Base-by-base conservation (phyloP, 2,797 vertebrate species). In the Phylloscopus collybita region DNA sequence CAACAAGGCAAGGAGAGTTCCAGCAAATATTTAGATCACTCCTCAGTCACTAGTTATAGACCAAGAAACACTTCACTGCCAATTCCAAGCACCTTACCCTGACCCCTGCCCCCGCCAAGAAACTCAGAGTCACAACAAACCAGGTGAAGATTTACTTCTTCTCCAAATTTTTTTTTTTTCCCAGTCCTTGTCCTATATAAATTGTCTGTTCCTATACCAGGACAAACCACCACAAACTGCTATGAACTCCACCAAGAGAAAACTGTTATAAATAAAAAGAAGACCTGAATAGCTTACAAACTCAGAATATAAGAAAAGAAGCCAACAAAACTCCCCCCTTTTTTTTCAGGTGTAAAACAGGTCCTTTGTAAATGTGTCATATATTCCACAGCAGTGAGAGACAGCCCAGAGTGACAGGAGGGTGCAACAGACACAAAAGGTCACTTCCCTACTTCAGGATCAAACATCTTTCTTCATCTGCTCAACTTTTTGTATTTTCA, bases 321-420 rank as follows among this genome's bases (percentile, higher is more conserved):
- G n/a, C 6, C 23, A 38, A 23, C 56, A 86, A 27, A 80, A 22
- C 1, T 1, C 0, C 3, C 0, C 3, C 1, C 15, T 73, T 94
- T 64, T 34, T 15, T 61, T 85, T 80, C 27, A 80, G 8, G 9
- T 64, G 9, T 65, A 50, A 76, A 90, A 6, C 0, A 0, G 6
- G 25, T 61, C 42, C 57, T 89, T 85, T 0, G 0, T 21, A 51
- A 86, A 45, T 2, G 6, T 6, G 8, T 32, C 3, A 0, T 3
- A 3, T 9, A 30, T n/a, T 14, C 45, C 14, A 36, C 30, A 36
- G 34, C 59, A 81, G n/a, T 1, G 3, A 75, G 26, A 81, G 10
- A n/a, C 54, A 65, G 40, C 67, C 72, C 66, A 76, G 22, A 34
- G 53, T 8, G 45, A 49, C 71, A 34, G 67, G 16, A 90, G 32